Evolutionary conservation across 64 coral and sea anemone species (phyloP).

Genomic region (Actinia equina): DNA sequence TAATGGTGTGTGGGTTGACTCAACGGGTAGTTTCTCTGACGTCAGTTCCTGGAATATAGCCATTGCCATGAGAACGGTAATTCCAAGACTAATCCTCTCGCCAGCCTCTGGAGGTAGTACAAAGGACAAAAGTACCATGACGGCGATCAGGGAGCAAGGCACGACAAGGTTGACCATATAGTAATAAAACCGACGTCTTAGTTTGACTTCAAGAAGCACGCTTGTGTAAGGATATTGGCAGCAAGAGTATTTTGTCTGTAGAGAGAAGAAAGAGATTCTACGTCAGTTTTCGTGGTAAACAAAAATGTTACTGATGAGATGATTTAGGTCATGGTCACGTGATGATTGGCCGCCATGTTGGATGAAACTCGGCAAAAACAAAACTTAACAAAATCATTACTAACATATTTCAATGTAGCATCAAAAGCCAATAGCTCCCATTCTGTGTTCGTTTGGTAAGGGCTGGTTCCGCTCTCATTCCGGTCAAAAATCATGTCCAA

Average conservation of each 20-base stretch:
- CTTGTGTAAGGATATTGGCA: conserved; percentile 62
- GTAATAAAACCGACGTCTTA: conserved; percentile 76
- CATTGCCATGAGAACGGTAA: conserved; percentile 92
- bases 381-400: not conserved
- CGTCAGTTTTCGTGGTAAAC: no score
- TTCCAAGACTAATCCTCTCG: conserved; percentile 81
- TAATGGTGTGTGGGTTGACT: conserved; percentile 60
- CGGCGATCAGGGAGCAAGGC: conserved; percentile 84
- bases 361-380: no score
- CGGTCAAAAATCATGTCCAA: conserved; percentile 52
- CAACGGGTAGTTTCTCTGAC: conserved; percentile 77
- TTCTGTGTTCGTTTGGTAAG: conserved; percentile 67
- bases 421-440: conserved; percentile 56
- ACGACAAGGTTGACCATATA: conserved; percentile 82
- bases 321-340: no score
- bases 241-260: conserved; percentile 58
- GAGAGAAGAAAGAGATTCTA: not conserved
- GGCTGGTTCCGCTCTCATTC: conserved; percentile 56
- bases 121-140: conserved; percentile 80
- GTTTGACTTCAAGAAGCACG: conserved; percentile 44
- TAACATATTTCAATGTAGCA: conserved; percentile 36
- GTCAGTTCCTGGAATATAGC: conserved; percentile 93
- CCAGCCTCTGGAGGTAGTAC: conserved; percentile 79
- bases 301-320: no score
- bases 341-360: not conserved